Evolutionary conservation across 2,113 vertebrate species (phyloP).

Genomic region (Sylvia atricapilla): DNA sequence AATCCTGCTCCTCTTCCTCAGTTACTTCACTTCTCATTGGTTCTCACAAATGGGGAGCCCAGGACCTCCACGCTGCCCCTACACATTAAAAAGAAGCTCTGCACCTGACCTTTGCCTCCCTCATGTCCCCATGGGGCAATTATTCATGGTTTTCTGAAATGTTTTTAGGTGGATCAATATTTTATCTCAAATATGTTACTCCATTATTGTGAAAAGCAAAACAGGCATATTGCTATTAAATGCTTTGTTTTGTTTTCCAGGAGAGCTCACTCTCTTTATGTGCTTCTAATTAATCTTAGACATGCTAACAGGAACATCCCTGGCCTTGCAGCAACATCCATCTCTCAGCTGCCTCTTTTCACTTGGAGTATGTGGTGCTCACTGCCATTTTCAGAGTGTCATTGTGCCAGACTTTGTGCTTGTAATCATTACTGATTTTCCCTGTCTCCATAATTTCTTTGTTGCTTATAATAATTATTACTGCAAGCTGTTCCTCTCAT

Average conservation of each 20-base stretch:
- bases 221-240: neutral
- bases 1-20: neutral
- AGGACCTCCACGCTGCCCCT: rapidly evolving
- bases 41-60: rapidly evolving
- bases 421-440: neutral
- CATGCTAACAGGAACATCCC: neutral
- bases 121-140: neutral
- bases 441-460: neutral
- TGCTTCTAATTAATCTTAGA: neutral
- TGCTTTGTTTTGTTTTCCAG: neutral
- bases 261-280: neutral
- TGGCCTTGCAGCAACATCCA: neutral
- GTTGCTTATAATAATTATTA: neutral
- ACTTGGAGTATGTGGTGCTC: neutral
- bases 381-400: neutral
- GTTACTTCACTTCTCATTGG: neutral
- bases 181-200: neutral
- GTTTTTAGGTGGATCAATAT: neutral
- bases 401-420: neutral
- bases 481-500: neutral
- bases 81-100: neutral
- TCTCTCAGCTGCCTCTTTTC: neutral
- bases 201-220: neutral
- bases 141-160: neutral
- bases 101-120: rapidly evolving